Conservation (phyloP, 2,797 vertebrate species). For the Scleropages formosus region DNA sequence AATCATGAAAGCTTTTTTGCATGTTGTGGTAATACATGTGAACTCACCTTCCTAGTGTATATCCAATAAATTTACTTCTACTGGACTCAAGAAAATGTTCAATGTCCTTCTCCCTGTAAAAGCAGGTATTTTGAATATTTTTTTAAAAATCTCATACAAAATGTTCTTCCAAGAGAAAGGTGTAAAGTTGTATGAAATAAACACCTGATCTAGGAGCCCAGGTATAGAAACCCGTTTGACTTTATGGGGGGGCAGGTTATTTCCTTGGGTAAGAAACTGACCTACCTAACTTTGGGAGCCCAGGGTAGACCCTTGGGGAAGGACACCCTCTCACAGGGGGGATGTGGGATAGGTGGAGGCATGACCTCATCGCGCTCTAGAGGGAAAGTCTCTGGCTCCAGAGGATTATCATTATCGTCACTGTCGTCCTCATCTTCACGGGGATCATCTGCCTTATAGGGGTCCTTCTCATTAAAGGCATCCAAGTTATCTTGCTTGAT, state of each 20-base stretch:
- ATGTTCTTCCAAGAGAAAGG: no score
- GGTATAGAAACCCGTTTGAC: no score
- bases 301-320: constrained; percentile 95
- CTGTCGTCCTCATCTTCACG: constrained; percentile 95
- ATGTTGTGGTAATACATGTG: no score
- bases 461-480: constrained; percentile 94
- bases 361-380: constrained; percentile 94
- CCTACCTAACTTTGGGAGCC: constrained; percentile 97
- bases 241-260: no score
- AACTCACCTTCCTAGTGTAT: constrained; percentile 89
- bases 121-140: not conserved
- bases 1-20: no score
- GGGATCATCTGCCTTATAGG: constrained; percentile 89
- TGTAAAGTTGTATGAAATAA: no score
- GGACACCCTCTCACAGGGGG: constrained; percentile 83
- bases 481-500: constrained; percentile 98
- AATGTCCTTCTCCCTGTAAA: constrained; percentile 91
- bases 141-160: not conserved
- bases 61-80: constrained; percentile 98
- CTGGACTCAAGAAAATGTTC: constrained; percentile 97
- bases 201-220: no score
- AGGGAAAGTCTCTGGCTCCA: constrained; percentile 89
- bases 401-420: constrained; percentile 86
- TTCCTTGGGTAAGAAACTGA: not conserved
- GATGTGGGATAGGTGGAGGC: constrained; percentile 84